phyloP scores from a whole-genome alignment of 2,888 invertebrate species.

The Hyles lineata region DNA sequence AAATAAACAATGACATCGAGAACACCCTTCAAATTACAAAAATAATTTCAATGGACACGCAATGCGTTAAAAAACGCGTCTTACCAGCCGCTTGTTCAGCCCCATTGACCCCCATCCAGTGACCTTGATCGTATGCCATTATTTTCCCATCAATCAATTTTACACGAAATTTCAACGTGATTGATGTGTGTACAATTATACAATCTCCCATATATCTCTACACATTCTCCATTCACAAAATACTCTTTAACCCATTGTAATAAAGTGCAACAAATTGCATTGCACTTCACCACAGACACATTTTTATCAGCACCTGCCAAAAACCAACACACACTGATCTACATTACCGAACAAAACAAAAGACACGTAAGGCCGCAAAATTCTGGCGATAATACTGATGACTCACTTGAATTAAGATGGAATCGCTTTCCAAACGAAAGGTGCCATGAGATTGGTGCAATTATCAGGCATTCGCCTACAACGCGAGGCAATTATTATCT shows the following conservation, averaged over 20 bases:
- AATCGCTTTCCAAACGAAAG: slow-evolving; percentile 83
- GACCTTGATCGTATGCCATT: slow-evolving; percentile 76
- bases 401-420: slow-evolving; percentile 75
- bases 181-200: slow-evolving; percentile 61
- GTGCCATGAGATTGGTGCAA: slow-evolving; percentile 78
- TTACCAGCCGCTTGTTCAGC: slow-evolving; percentile 31
- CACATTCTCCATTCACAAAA: background rate
- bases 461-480: slow-evolving; percentile 68
- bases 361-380: slow-evolving; percentile 15
- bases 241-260: slow-evolving; percentile 8
- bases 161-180: slow-evolving; percentile 47
- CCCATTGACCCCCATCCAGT: slow-evolving; percentile 59
- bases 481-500: slow-evolving; percentile 79
- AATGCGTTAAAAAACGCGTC: slow-evolving; percentile 13
- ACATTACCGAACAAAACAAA: background rate
- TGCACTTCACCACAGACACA: slow-evolving; percentile 1
- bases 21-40: slow-evolving; percentile 1
- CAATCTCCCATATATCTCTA: slow-evolving; percentile 35
- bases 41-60: slow-evolving; percentile 17
- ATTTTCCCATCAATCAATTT: slow-evolving; percentile 64
- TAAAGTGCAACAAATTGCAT: slow-evolving; percentile 25
- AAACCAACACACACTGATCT: slow-evolving; percentile 15
- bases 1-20: background rate
- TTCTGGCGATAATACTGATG: slow-evolving; percentile 48
- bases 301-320: background rate